These are phyloP conservation scores for Scyliorhinus canicula DNA, from an alignment of 2,797 vertebrate species.

Conservation along the genomic window DNA sequence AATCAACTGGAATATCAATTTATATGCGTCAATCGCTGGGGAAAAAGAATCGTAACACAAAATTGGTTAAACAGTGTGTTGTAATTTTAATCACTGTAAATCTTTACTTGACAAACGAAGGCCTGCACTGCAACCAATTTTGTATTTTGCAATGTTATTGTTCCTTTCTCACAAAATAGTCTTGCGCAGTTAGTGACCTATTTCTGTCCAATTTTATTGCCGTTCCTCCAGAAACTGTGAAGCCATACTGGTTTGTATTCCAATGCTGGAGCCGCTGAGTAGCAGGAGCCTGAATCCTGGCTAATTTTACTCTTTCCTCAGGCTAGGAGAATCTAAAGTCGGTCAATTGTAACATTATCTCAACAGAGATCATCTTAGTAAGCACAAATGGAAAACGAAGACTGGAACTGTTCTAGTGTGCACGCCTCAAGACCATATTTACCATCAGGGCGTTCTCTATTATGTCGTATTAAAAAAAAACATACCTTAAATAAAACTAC, in stretches of 20 bases:
- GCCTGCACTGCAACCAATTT: background rate
- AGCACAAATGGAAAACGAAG: background rate
- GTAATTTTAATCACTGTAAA: background rate
- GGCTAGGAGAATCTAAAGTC: background rate
- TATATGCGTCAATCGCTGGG: background rate
- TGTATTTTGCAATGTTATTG: background rate
- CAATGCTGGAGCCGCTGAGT: background rate
- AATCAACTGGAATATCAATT: constrained; percentile 47
- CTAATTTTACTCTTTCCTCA: background rate
- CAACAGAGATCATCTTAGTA: background rate
- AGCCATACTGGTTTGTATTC: background rate
- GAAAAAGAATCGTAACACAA: no score
- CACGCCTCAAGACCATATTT: background rate
- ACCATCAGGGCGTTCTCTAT: background rate
- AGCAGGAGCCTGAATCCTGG: background rate
- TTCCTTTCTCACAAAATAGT: background rate
- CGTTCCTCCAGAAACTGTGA: background rate
- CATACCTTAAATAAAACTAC: background rate
- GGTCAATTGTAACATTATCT: background rate
- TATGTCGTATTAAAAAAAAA: background rate
- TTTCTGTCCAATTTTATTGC: background rate
- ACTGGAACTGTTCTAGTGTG: background rate
- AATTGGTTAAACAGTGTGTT: background rate
- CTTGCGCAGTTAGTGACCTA: background rate
- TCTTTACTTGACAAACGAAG: background rate